Evolutionary conservation across 2,113 vertebrate species (phyloP).

Genomic region (Rhinolophus sinicus): DNA sequence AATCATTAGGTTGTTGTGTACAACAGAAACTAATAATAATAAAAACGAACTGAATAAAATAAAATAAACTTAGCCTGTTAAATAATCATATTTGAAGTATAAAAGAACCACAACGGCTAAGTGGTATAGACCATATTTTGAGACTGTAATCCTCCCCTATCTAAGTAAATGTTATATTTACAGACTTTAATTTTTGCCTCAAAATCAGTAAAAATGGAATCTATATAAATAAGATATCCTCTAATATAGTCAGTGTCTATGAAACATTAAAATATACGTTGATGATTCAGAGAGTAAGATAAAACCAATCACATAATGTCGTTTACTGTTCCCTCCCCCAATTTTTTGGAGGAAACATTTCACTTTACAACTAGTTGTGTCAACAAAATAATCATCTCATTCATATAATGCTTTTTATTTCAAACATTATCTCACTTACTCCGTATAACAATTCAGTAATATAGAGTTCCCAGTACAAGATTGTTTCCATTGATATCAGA

Average conservation of each 20-base stretch:
- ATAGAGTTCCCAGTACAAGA: background rate
- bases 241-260: background rate
- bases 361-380: background rate
- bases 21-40: too few relatives aligned
- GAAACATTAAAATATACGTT: background rate
- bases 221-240: background rate
- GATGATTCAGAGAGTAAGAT: slow-evolving; percentile 1
- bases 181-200: slow-evolving; percentile 4
- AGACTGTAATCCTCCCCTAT: background rate
- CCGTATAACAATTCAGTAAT: background rate
- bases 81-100: slow-evolving; percentile 59
- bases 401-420: background rate
- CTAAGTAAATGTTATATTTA: slow-evolving; percentile 25
- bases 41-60: too few relatives aligned
- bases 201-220: slow-evolving; percentile 34
- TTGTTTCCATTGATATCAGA: background rate
- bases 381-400: background rate
- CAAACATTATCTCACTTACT: background rate
- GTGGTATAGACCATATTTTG: background rate
- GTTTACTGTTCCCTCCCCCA: background rate
- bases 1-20: too few relatives aligned
- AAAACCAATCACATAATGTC: background rate
- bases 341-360: slow-evolving; percentile 50
- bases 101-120: slow-evolving; percentile 2
- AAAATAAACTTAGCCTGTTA: slow-evolving; percentile 15